Evolutionary conservation across 2,888 invertebrate genomes (phyloP), one percentile per base, ranked within the genome.

Genomic region (Ryuthela nishihirai): DNA sequence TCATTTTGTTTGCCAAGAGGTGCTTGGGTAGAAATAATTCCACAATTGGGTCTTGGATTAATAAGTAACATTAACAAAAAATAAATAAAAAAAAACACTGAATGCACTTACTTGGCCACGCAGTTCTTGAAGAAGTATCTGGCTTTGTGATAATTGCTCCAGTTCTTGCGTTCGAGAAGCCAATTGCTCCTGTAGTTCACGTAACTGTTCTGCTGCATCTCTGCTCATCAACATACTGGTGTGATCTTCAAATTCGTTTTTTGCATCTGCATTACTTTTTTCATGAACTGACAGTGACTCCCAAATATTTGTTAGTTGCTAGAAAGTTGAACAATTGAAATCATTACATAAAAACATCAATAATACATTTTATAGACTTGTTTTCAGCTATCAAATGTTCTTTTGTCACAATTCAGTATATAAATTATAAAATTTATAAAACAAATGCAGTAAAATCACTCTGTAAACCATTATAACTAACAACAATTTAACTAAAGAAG

Each of bases 201-300:
- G 72, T 9, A 81, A 75, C 48, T 79, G 78, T 39, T 75, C 74
- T 29, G 74, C 74, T 18, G 78, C 53, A 40, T 62, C 64, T 15
- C 40, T 46, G 48, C 59, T 47, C 18, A 54, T 5, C 6, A 53
- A 55, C 4, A 34, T 24, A 10, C 41, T 52, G 17, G 58, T 52
- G 20, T 66, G 55, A 20, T 54, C 45, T 21, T 63, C 65, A 34
- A 67, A 34, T 32, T 56, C 54, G 29, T 66, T 58, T 6, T 52
- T 48, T 34, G 63, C 26, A 7, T 47, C 59, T 9, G 58, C 41
- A 32, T 65, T 29, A 24, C 52, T 54, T 21, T 54, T 56, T 7
- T 64, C 58, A 18, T 68, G 65, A 23, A 59, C 39, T 10, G 58
- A 35, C n/a, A 69, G 46, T 9, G 63, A 77, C 39, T 74, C 73